Percentiles rank a stretch among this genome's conserved stretches.
These are phyloP conservation scores for Alouatta palliata DNA, from an alignment of 2,113 vertebrate genomes.

Conservation along the genomic window DNA sequence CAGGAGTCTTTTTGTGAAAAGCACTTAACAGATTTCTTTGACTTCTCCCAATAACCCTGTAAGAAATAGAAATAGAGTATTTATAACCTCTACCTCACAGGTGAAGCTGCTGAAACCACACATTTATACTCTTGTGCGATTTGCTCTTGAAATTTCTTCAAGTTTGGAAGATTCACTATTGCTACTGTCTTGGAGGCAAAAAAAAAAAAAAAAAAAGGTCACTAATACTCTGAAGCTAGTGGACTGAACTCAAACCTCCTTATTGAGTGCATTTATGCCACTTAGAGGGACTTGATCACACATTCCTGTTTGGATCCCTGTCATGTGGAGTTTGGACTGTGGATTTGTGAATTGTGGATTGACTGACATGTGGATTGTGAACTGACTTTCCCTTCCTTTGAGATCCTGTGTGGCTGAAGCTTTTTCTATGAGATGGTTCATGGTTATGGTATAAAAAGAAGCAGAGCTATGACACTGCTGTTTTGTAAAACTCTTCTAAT, in stretches of 20 bases:
- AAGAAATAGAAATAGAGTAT: slow-evolving; percentile 66
- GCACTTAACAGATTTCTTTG: slow-evolving; percentile 44
- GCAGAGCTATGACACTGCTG: neutral
- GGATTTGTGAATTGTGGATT: neutral
- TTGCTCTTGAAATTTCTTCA: slow-evolving; percentile 35
- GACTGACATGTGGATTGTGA: neutral
- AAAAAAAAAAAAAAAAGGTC: neutral
- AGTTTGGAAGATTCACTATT: slow-evolving; percentile 37
- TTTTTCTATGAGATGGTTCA: neutral
- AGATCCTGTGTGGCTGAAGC: neutral
- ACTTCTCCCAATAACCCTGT: slow-evolving; percentile 50
- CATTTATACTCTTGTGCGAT: slow-evolving; percentile 54
- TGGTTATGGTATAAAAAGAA: neutral
- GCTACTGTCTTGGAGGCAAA: neutral
- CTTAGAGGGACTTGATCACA: neutral
- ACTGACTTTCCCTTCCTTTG: neutral
- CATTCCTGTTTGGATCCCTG: neutral
- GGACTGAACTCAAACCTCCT: neutral
- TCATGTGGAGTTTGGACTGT: neutral
- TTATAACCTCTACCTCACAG: slow-evolving; percentile 67
- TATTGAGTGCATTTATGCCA: neutral
- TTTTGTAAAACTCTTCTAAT: slow-evolving; percentile 59
- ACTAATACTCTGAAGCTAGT: neutral
- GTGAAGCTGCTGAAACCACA: slow-evolving; percentile 51
- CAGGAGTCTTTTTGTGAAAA: slow-evolving; percentile 41